Evolutionary conservation across 1,140 invertebrate genomes (phyloP).

Genomic region (Pinna nobilis): DNA sequence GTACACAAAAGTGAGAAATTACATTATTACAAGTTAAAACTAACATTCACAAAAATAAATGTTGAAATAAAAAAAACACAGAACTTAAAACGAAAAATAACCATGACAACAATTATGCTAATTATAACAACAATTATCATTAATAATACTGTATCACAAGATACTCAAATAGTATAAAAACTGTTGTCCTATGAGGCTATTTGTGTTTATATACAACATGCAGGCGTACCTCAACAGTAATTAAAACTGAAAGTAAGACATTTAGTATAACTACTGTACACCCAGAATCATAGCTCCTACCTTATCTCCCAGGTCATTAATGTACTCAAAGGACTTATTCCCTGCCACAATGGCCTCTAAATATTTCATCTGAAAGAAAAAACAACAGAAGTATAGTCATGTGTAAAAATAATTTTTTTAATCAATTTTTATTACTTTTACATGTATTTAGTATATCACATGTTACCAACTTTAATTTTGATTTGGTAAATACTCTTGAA

Average conservation of each 20-base stretch:
- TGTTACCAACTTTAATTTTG: no score
- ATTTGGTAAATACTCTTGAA: no score
- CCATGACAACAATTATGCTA: background rate
- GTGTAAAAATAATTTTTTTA: no score
- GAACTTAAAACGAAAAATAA: no score
- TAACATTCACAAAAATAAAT: no score
- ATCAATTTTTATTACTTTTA: no score
- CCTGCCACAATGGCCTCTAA: constrained; percentile 38
- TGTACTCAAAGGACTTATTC: constrained; percentile 39
- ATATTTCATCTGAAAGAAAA: constrained; percentile 25
- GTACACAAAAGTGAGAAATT: background rate
- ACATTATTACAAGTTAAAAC: background rate
- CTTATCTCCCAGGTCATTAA: constrained; percentile 30
- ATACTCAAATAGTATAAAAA: background rate
- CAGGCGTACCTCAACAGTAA: background rate
- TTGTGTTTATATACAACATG: background rate
- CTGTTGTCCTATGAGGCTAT: background rate
- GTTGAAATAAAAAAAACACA: no score
- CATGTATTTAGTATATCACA: no score
- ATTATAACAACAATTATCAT: background rate
- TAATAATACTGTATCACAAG: background rate
- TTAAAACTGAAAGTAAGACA: background rate
- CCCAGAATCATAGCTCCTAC: constrained; percentile 3
- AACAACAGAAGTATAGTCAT: no score
- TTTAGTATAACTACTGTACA: background rate